These are phyloP conservation scores for Heterotis niloticus DNA, from an alignment of 2,113 vertebrate genomes.

Conservation along the genomic window DNA sequence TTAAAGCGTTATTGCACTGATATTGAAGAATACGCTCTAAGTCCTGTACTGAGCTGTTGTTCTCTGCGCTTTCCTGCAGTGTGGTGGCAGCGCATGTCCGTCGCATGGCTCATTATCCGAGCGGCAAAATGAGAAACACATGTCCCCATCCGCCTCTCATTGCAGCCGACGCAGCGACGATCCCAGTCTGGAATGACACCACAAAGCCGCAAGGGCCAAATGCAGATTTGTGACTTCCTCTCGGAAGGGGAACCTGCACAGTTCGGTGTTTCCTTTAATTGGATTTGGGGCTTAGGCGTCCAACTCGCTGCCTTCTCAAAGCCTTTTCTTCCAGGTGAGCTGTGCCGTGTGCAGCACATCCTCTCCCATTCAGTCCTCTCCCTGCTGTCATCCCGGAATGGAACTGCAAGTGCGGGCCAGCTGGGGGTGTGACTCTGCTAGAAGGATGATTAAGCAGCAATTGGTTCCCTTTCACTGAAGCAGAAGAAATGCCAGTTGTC, in stretches of 20 bases:
- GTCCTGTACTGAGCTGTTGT: too few relatives aligned
- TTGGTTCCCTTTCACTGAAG: too few relatives aligned
- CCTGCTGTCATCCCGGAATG: background rate
- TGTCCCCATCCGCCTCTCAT: background rate
- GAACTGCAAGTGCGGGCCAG: background rate
- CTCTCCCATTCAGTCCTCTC: background rate
- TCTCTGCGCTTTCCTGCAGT: background rate
- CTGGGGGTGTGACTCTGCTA: background rate
- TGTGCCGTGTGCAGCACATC: background rate
- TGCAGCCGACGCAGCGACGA: background rate
- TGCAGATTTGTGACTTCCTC: constrained; percentile 8
- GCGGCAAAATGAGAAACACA: background rate
- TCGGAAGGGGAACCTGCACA: background rate
- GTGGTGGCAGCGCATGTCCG: background rate
- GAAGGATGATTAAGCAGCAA: too few relatives aligned
- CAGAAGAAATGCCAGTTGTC: too few relatives aligned
- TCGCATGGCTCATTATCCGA: background rate
- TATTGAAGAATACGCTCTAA: too few relatives aligned
- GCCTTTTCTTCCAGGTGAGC: background rate
- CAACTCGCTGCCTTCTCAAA: background rate
- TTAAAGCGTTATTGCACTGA: too few relatives aligned
- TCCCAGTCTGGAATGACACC: background rate
- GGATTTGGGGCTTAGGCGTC: background rate
- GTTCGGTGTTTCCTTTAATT: background rate
- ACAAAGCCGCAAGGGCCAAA: background rate